phyloP scores from a whole-genome alignment of 2,113 vertebrate genomes.

The Anarrhichthys ocellatus region DNA sequence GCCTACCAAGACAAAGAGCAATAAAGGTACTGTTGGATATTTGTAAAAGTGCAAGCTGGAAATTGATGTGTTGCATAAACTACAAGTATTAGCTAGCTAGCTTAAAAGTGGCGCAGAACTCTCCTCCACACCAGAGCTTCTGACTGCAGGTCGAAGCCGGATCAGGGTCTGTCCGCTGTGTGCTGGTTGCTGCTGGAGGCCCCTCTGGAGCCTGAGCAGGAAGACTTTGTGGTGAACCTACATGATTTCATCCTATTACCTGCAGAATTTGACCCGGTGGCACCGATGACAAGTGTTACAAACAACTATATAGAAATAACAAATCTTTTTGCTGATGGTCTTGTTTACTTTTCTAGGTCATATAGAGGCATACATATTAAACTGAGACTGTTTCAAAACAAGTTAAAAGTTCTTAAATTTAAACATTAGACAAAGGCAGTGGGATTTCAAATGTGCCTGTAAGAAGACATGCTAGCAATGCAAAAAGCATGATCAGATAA shows the following conservation, averaged over 20 bases:
- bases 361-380: neutral
- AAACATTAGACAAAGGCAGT: neutral
- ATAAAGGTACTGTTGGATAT: neutral
- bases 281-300: neutral
- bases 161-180: neutral
- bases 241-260: neutral
- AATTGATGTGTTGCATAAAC: neutral
- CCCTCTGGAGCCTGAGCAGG: neutral
- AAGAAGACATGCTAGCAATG: neutral
- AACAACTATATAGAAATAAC: neutral
- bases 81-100: neutral
- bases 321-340: neutral
- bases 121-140: neutral
- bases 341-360: neutral
- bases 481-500: constrained; percentile 30
- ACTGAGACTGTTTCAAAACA: neutral
- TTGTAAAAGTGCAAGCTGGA: neutral
- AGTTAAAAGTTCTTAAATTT: neutral
- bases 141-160: neutral
- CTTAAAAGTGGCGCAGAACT: neutral
- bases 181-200: neutral
- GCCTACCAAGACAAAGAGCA: neutral
- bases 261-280: neutral
- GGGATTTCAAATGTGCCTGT: neutral
- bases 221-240: neutral